These are phyloP conservation scores for Tauraco hartlaubi DNA, from an alignment of 2,797 vertebrate genomes.

Conservation along the genomic window DNA sequence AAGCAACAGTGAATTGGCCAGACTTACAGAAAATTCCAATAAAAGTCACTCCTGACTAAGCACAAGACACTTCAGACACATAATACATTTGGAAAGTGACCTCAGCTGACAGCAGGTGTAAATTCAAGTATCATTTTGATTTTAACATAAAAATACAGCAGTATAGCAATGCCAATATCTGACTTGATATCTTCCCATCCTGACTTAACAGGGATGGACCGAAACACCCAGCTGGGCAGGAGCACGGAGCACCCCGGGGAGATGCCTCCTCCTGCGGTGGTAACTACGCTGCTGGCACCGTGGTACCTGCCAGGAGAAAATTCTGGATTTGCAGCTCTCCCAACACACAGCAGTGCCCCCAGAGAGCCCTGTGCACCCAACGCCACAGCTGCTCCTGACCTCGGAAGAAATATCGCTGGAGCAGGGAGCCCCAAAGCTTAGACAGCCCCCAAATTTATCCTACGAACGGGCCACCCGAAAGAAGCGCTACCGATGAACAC, in stretches of 20 bases:
- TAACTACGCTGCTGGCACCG: neutral
- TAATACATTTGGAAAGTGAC: neutral
- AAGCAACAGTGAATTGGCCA: neutral
- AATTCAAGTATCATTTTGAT: neutral
- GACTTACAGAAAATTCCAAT: neutral
- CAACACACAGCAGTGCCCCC: neutral
- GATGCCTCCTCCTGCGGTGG: neutral
- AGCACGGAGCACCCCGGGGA: accelerated
- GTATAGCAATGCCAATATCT: neutral
- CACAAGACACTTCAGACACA: neutral
- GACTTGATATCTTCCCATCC: neutral
- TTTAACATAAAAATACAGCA: neutral
- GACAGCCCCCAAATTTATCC: neutral
- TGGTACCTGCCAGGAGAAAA: neutral
- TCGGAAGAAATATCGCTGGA: neutral
- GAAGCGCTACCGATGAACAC: neutral
- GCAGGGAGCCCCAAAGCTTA: neutral
- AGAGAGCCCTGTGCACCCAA: accelerated
- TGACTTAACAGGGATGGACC: neutral
- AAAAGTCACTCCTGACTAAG: neutral
- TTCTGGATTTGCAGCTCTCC: neutral
- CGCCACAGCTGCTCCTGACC: neutral
- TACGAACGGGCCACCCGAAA: neutral
- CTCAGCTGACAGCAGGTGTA: neutral
- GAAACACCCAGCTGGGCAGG: neutral